These are phyloP conservation scores for Hydropsyche tenuis DNA, from an alignment of 1,140 invertebrate genomes.

Conservation along the genomic window DNA sequence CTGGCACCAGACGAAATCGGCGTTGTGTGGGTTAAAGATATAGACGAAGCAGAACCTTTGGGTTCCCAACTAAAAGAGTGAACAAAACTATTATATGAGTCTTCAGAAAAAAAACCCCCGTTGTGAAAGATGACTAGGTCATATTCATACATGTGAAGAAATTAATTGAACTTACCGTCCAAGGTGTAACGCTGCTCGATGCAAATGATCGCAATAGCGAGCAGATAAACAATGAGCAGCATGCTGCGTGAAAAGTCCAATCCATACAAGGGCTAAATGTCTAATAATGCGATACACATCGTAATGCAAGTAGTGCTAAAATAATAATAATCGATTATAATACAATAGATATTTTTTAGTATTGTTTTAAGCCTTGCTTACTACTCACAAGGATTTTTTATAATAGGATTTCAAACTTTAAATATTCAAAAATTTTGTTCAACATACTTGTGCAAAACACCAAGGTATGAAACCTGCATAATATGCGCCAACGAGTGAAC, in stretches of 20 bases:
- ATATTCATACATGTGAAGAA: not conserved
- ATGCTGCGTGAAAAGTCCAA: constrained; percentile 83
- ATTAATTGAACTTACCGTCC: constrained; percentile 67
- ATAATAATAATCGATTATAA: constrained; percentile 53
- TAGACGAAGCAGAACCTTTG: constrained; percentile 25
- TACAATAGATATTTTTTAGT: not conserved
- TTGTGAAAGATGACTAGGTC: not conserved
- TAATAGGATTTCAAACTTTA: too few species aligned
- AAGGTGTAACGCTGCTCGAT: constrained; percentile 87
- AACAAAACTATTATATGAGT: not conserved
- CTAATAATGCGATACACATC: constrained; percentile 84
- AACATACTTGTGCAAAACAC: constrained; percentile 82
- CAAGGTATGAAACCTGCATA: constrained; percentile 91
- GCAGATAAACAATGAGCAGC: constrained; percentile 74
- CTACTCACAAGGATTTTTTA: too few species aligned
- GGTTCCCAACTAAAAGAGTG: constrained; percentile 41
- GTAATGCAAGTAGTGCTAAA: constrained; percentile 82
- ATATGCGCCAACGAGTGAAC: constrained; percentile 88
- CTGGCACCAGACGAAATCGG: constrained; percentile 9
- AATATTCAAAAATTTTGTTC: not conserved
- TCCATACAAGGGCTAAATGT: constrained; percentile 82
- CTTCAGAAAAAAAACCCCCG: too few species aligned
- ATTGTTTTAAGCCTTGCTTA: too few species aligned
- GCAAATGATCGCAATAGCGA: constrained; percentile 86
- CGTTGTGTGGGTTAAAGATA: not conserved